phyloP scores from a whole-genome alignment of 2,797 vertebrate species.

The Hippocampus kuda region DNA sequence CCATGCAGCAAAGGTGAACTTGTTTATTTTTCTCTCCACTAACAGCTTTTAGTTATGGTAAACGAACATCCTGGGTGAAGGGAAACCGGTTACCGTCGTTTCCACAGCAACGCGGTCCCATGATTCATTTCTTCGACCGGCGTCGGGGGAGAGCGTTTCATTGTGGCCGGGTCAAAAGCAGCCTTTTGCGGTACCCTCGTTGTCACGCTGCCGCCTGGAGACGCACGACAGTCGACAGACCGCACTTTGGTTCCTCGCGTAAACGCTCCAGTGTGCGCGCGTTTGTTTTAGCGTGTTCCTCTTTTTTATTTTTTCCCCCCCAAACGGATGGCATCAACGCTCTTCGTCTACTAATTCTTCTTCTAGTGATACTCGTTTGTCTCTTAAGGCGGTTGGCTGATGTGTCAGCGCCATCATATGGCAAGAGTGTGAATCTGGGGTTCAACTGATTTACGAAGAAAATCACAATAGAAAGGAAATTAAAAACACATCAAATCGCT shows the following conservation, averaged over 20 bases:
- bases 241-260: slow-evolving; percentile 30
- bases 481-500: neutral
- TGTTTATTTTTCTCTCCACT: neutral
- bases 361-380: neutral
- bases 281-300: neutral
- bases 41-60: neutral
- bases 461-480: neutral
- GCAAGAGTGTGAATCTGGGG: neutral
- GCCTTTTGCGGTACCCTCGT: slow-evolving; percentile 11
- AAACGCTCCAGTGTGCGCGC: neutral
- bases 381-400: neutral
- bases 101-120: slow-evolving; percentile 62
- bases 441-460: neutral
- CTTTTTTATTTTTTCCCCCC: neutral
- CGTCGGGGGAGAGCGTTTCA: slow-evolving; percentile 12
- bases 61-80: slow-evolving; percentile 36
- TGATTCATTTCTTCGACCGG: slow-evolving; percentile 44
- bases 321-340: neutral
- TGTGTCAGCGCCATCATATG: neutral
- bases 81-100: slow-evolving; percentile 59
- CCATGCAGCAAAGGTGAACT: neutral
- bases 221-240: slow-evolving; percentile 19
- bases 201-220: neutral
- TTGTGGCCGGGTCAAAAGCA: slow-evolving; percentile 39
- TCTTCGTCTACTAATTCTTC: neutral